phyloP scores from a whole-genome alignment of 2,888 invertebrate species.

The Mesodorylaimus sp. region DNA sequence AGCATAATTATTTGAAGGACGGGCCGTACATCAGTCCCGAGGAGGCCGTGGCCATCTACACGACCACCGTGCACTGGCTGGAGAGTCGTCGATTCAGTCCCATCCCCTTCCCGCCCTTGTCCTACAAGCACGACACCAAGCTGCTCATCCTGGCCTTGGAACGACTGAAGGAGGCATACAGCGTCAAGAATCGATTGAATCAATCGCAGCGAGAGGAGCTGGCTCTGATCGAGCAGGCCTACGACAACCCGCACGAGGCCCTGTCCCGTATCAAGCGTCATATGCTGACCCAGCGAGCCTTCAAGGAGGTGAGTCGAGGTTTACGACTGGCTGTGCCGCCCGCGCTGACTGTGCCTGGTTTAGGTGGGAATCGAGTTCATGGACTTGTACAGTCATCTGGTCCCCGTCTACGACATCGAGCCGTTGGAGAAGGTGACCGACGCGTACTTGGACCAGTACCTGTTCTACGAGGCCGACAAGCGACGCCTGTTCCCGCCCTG shows the following conservation, averaged over 20 bases:
- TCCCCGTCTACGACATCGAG: slow-evolving; percentile 97
- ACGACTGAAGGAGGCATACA: slow-evolving; percentile 85
- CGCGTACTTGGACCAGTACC: slow-evolving; percentile 94
- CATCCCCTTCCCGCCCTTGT: slow-evolving; percentile 95
- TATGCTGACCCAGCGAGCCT: slow-evolving; percentile 86
- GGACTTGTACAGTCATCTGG: slow-evolving; percentile 95
- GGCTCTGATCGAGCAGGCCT: slow-evolving; percentile 96
- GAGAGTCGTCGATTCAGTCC: slow-evolving; percentile 95
- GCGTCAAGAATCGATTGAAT: slow-evolving; percentile 47
- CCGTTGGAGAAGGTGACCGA: slow-evolving; percentile 98
- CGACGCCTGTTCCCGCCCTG: slow-evolving; percentile 85
- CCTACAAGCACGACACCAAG: slow-evolving; percentile 98
- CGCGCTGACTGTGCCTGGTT: neutral
- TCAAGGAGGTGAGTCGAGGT: slow-evolving; percentile 62
- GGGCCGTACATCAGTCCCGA: slow-evolving; percentile 98
- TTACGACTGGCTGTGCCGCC: neutral
- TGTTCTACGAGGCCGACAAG: slow-evolving; percentile 96
- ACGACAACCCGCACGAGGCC: slow-evolving; percentile 98
- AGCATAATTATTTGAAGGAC: slow-evolving; percentile 96
- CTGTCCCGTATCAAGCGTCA: slow-evolving; percentile 97
- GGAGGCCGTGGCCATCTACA: slow-evolving; percentile 98
- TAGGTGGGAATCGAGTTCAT: slow-evolving; percentile 96
- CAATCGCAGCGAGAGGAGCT: slow-evolving; percentile 96
- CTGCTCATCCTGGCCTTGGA: slow-evolving; percentile 87
- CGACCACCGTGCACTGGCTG: slow-evolving; percentile 98